Percentiles rank a stretch among this genome's conserved stretches.
These are phyloP conservation scores for Peromyscus eremicus DNA, from an alignment of 2,797 vertebrate species.

Conservation along the genomic window DNA sequence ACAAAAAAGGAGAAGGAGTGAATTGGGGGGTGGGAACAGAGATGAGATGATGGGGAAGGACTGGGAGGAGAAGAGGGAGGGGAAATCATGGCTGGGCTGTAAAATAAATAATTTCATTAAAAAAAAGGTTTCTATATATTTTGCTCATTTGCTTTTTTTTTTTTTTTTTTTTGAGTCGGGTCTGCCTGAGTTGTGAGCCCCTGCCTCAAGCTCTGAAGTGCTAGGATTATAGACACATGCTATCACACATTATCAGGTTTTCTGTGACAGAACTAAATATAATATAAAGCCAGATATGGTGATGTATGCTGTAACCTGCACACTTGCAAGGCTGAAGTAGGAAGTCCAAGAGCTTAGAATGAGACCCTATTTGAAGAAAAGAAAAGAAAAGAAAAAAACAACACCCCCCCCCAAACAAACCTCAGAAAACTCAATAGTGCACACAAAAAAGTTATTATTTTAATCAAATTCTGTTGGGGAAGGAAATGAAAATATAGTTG, in stretches of 20 bases:
- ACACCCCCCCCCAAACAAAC: background rate
- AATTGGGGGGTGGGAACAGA: background rate
- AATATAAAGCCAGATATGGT: background rate
- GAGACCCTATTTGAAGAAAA: background rate
- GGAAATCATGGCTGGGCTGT: background rate
- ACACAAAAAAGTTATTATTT: background rate
- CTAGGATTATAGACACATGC: background rate
- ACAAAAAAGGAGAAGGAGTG: background rate
- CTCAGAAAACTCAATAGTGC: background rate
- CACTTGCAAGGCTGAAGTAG: background rate
- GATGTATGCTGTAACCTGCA: background rate
- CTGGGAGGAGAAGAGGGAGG: background rate
- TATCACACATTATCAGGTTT: background rate
- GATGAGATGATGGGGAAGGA: background rate
- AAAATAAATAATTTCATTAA: background rate
- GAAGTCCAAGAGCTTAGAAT: background rate
- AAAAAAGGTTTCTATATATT: background rate
- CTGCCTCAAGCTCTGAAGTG: background rate
- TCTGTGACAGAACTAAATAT: background rate
- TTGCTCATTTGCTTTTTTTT: background rate
- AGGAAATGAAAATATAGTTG: slow-evolving; percentile 13
- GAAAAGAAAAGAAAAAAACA: background rate
- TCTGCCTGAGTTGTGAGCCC: background rate
- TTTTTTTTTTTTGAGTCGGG: background rate
- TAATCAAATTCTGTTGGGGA: background rate